A percentile compares a stretch with the other conserved stretches of the same genome.
Conservation (phyloP, 2,888 invertebrate genomes). For the Rhagophthalmus giganteus region DNA sequence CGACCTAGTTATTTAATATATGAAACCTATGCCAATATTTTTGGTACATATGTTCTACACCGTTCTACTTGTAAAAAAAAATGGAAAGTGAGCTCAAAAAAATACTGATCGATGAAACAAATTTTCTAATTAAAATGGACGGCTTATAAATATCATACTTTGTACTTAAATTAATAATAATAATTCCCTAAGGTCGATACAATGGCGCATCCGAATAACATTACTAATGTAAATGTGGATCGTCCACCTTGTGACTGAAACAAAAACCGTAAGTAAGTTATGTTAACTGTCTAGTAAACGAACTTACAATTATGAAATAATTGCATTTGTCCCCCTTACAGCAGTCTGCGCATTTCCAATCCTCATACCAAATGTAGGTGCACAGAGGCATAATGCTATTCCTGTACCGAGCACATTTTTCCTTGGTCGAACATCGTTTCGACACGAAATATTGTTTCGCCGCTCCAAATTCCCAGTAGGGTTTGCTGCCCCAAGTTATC, state of each 20-base stretch:
- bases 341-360: conserved; percentile 96
- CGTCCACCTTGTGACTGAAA: conserved; percentile 10
- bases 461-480: conserved; percentile 92
- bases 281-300: neutral
- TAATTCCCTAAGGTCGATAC: neutral
- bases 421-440: conserved; percentile 83
- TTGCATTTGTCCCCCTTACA: conserved; percentile 96
- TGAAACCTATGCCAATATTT: no score
- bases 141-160: neutral
- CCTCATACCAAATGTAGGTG: conserved; percentile 92
- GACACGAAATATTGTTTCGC: conserved; percentile 92
- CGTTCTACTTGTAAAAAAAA: no score
- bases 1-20: no score
- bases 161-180: neutral
- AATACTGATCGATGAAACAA: no score
- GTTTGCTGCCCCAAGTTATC: conserved; percentile 94
- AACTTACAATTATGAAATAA: conserved; percentile 92
- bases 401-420: conserved; percentile 74
- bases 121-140: no score
- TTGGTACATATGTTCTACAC: no score
- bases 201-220: neutral
- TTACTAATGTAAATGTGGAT: neutral
- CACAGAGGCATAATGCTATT: conserved; percentile 75
- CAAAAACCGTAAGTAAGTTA: neutral
- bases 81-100: no score